Evolutionary conservation across 2,888 invertebrate genomes (phyloP).

Genomic region (Bhutanitis thaidina): DNA sequence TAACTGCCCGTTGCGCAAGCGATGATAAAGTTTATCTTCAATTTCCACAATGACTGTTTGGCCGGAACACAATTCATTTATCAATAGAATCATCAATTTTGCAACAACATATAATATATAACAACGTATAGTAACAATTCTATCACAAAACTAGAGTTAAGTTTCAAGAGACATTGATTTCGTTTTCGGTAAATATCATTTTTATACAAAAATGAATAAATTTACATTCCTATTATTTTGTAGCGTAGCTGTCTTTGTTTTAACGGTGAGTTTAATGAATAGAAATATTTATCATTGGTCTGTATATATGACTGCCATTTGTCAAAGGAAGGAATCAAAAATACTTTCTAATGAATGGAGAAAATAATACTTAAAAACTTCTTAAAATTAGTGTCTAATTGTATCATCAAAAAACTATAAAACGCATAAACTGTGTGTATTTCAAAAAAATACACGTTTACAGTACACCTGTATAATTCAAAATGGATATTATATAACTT

Average conservation of each 20-base stretch:
- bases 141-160: slow-evolving; percentile 13
- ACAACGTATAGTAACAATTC: slow-evolving; percentile 2
- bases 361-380: too few species aligned
- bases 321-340: too few species aligned
- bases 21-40: slow-evolving; percentile 13
- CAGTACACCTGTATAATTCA: too few species aligned
- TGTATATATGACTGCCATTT: too few species aligned
- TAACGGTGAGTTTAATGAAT: slow-evolving; percentile 38
- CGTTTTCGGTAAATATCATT: slow-evolving; percentile 31
- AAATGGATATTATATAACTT: too few species aligned
- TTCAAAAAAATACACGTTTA: too few species aligned
- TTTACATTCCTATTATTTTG: slow-evolving; percentile 28
- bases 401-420: too few species aligned
- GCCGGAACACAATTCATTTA: neutral
- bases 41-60: slow-evolving; percentile 2
- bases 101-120: slow-evolving; percentile 18
- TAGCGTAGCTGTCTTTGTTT: slow-evolving; percentile 33
- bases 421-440: too few species aligned
- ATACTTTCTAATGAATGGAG: neutral
- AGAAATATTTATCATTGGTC: neutral
- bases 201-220: slow-evolving; percentile 31
- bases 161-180: slow-evolving; percentile 16
- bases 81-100: slow-evolving; percentile 3
- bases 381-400: too few species aligned
- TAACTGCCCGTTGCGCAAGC: slow-evolving; percentile 2